Base-by-base conservation (phyloP, 2,113 vertebrate genomes). In the Ochotona curzoniae region DNA sequence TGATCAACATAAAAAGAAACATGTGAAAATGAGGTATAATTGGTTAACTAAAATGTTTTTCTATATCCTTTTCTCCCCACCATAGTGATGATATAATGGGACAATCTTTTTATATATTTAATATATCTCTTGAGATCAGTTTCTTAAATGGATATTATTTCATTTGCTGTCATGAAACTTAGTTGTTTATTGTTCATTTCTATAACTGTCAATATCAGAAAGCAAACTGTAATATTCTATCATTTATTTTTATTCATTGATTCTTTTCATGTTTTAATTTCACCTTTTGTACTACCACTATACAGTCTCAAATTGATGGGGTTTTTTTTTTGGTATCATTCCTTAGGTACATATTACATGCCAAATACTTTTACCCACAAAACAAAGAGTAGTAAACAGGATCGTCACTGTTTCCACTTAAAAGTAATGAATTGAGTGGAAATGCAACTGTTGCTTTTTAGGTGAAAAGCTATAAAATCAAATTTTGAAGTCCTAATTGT, bases 171-270 rank as follows among this genome's bases (percentile, higher is more conserved):
- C 17, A 60, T 74, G 70, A 69, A 54, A 57, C 51, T 75, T 81
- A 17, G 51, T 9, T 67, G 49, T 73, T 75, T 66, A 69, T 84
- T 90, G 74, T 8, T 61, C 30, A 75, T 25, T 44, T 75, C 67
- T 0, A 28, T 87, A 5, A 28, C 61, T 83, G 73, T 90, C n/a
- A 47, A 81, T 88, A 76, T 93, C 73, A 90, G 66, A 81, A 94
- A 69, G 26, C 5, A 73, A 89, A 5, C 51, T 21, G 35, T 83
- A 54, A 85, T 74, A 67, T 4, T 9, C 1, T 74, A 69, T 8
- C 8, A 44, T 66, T 80, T 79, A 38, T 54, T 74, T 87, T 14
- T 11, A 32, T 30, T 89, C 44, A 71, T 38, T 61, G 25, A 44
- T 60, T 79, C 26, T 67, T 47, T 35, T 32, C 14, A 11, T 35